Conservation (phyloP, 2,113 vertebrate species). For the Genyomyrus donnyi region DNA sequence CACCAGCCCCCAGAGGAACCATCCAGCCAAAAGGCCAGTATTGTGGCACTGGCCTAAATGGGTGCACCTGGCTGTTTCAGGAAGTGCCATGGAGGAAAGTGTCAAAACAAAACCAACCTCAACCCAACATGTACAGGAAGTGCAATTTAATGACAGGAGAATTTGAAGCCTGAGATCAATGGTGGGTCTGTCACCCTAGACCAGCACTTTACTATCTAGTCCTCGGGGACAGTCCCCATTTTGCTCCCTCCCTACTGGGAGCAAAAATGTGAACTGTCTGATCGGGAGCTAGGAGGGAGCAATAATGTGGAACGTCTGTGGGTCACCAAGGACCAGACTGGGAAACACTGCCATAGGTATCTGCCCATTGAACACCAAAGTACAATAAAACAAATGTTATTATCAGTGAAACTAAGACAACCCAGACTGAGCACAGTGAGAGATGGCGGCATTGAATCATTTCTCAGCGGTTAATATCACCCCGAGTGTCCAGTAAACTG, state of each 20-base stretch:
- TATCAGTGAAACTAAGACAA: background rate
- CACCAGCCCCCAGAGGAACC: background rate
- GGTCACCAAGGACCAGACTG: background rate
- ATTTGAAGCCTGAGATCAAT: background rate
- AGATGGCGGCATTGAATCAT: background rate
- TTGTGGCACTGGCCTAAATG: background rate
- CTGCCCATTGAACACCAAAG: background rate
- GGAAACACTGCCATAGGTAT: background rate
- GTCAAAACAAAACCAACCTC: background rate
- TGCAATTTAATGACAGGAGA: background rate
- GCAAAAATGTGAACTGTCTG: background rate
- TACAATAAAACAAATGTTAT: background rate
- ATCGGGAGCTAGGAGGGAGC: background rate
- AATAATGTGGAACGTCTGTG: background rate
- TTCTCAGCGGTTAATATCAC: background rate
- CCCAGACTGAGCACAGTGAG: background rate
- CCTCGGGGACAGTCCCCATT: background rate
- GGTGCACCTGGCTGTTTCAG: background rate
- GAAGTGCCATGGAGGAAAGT: conserved; percentile 1
- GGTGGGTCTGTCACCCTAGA: background rate
- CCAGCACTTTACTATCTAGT: background rate
- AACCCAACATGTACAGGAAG: background rate
- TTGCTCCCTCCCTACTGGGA: background rate
- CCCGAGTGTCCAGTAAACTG: background rate
- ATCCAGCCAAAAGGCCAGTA: background rate